phyloP scores from a whole-genome alignment of 2,113 vertebrate genomes.

The Tyto alba region DNA sequence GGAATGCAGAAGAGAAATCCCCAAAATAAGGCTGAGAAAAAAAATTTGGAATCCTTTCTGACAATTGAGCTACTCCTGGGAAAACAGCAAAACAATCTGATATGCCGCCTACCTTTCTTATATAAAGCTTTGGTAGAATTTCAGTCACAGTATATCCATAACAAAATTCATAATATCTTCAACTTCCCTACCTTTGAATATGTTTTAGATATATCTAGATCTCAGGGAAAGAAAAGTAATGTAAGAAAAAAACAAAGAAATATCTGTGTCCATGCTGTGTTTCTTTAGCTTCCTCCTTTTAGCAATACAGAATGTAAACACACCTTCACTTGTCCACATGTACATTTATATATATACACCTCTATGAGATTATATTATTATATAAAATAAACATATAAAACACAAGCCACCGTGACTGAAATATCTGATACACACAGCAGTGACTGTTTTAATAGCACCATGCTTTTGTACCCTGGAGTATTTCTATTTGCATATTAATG shows the following conservation, averaged over 20 bases:
- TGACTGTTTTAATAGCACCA: neutral
- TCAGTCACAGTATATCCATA: neutral
- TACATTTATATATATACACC: neutral
- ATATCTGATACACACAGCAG: neutral
- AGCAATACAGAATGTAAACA: neutral
- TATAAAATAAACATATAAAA: neutral
- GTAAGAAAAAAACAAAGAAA: neutral
- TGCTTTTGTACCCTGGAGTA: slow-evolving; percentile 74
- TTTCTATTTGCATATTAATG: slow-evolving; percentile 95
- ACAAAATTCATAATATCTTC: neutral
- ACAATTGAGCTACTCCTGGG: neutral
- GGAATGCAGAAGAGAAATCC: neutral
- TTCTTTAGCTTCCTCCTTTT: neutral
- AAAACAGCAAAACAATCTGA: neutral
- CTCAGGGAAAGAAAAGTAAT: neutral
- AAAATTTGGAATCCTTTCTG: neutral
- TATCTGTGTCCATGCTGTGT: neutral
- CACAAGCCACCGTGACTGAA: neutral
- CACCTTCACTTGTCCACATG: neutral
- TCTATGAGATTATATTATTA: neutral
- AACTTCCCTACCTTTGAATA: neutral
- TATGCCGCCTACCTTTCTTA: fast-evolving
- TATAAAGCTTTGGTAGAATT: neutral
- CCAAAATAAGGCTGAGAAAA: neutral
- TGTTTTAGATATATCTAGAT: neutral